These are phyloP conservation scores for Podarcis siculus DNA, from an alignment of 2,797 vertebrate genomes.

Conservation along the genomic window DNA sequence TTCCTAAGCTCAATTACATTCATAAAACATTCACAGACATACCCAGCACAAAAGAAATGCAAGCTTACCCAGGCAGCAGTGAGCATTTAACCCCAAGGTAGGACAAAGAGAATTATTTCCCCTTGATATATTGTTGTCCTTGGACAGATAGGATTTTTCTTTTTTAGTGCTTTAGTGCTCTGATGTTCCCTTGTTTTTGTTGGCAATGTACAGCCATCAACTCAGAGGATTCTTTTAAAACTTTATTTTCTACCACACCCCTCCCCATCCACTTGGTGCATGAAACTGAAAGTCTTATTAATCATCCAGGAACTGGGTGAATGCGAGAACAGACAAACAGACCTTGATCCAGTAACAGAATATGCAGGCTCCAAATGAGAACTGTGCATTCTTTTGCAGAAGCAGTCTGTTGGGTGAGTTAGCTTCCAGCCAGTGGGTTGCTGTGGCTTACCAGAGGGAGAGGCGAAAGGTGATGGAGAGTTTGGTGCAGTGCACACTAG, in stretches of 20 bases:
- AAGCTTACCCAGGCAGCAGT: slow-evolving; percentile 70
- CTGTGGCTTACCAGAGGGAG: not conserved
- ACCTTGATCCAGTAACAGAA: not conserved
- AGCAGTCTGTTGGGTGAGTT: not conserved
- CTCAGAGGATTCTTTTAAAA: slow-evolving; percentile 46
- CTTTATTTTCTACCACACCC: not conserved
- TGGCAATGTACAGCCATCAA: not conserved
- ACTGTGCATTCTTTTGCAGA: not conserved
- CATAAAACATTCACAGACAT: slow-evolving; percentile 87
- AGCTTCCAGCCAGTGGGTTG: too few species aligned
- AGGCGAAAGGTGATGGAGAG: too few species aligned
- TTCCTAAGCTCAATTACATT: slow-evolving; percentile 87
- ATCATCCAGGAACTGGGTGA: not conserved
- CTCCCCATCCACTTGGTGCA: slow-evolving; percentile 17
- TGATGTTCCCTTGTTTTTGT: slow-evolving; percentile 50
- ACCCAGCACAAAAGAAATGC: slow-evolving; percentile 75
- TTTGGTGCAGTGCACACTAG: too few species aligned
- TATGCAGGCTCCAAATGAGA: slow-evolving; percentile 21
- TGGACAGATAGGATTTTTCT: slow-evolving; percentile 46
- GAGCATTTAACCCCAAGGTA: slow-evolving; percentile 72
- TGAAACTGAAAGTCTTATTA: slow-evolving; percentile 26
- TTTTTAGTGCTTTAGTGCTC: not conserved
- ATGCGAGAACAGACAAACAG: fast-evolving
- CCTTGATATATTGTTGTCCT: slow-evolving; percentile 61
- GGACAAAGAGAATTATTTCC: slow-evolving; percentile 69